A percentile compares a stretch with the other conserved stretches of the same genome.
phyloP scores from a whole-genome alignment of 2,113 vertebrate genomes.

The Cyphomyrus plagiostoma region DNA sequence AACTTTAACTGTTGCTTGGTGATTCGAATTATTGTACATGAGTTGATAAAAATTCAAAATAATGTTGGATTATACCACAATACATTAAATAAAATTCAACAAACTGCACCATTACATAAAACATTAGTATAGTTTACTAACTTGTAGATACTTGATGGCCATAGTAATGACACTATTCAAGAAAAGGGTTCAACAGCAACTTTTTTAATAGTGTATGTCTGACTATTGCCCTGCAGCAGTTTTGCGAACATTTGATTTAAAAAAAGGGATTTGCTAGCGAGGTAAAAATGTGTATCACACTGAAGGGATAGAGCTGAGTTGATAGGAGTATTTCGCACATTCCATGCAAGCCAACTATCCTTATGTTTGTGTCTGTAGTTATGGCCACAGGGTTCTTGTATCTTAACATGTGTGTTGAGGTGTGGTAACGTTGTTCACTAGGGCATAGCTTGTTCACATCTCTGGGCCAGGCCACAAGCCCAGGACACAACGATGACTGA shows the following conservation, averaged over 20 bases:
- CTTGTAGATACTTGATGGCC: not conserved
- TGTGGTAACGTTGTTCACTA: not conserved
- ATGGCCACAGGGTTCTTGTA: not conserved
- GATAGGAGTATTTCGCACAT: not conserved
- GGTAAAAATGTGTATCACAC: not conserved
- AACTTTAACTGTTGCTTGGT: not conserved
- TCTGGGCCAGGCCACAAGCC: not conserved
- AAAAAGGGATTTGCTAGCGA: not conserved
- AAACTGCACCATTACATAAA: not conserved
- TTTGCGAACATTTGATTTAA: not conserved
- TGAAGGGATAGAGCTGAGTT: not conserved
- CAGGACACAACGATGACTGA: not conserved
- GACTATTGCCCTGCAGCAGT: not conserved
- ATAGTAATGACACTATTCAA: not conserved
- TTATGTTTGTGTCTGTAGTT: not conserved
- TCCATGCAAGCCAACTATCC: not conserved
- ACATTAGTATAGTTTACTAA: not conserved
- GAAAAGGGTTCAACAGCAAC: not conserved
- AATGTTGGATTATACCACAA: not conserved
- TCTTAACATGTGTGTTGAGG: not conserved
- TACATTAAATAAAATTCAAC: not conserved
- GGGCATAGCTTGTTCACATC: not conserved
- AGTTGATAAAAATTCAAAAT: not conserved
- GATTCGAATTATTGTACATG: not conserved
- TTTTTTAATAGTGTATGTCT: not conserved